Evolutionary conservation across 2,797 vertebrate species (phyloP), one percentile per base, ranked within the genome.

Genomic region (Pangasius larnaudii): DNA sequence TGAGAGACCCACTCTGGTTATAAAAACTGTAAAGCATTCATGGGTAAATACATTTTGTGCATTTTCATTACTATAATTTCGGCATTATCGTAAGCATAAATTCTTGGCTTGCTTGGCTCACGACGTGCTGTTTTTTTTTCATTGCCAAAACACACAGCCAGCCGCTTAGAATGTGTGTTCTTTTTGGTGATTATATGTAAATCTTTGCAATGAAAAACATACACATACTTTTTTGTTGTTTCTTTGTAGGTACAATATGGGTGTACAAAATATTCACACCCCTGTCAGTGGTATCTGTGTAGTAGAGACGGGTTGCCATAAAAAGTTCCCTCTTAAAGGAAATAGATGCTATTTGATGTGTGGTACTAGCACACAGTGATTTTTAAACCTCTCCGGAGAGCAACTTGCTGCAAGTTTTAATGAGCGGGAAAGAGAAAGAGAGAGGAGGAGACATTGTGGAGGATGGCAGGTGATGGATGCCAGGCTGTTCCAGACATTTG

Each of bases 391-490:
- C 79, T 81, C 79, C 7, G 2, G 24, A 81, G 93, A 94, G 90
- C 85, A 89, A 92, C 89, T 78, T 49, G 88, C 91, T 91, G 92
- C 89, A 90, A 85, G 91, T 91, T 95, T 94, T 96, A 95, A 95
- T 94, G 88, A 92, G 85, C 71, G 53, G 84, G 82, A 30, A 81
- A 59, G 11, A 39, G 78, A 61, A 63, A 81, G 53, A 59, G 19
- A 39, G 53, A 80, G 53, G 53, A 79, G 77, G 77, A 36, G 19
- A 63, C 56, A 42, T 24, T 61, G 79, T 46, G 58, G 24, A 61
- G 79, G 13, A 75, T 33, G 36, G 81, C 83, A 79, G 51, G 42
- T 91, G 69, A 89, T 85, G 79, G 82, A 84, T 89, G 56, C 82
- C 67, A 72, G 77, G 56, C 85, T 87, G 67, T 78, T 63, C 71